These are phyloP conservation scores for Rhabdomys pumilio DNA, from an alignment of 2,797 vertebrate species.

Conservation along the genomic window DNA sequence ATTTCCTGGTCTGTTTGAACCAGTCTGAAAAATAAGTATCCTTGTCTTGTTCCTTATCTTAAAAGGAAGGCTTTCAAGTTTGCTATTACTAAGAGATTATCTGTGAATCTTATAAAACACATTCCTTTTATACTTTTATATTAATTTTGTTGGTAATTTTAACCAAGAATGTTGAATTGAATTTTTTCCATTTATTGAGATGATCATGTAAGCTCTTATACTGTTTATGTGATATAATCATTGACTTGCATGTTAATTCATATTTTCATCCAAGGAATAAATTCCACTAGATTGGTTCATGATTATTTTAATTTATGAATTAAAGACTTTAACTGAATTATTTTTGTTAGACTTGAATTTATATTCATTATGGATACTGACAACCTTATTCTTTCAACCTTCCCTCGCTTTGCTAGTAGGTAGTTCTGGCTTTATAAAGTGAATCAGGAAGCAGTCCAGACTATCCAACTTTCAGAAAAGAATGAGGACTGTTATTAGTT, in stretches of 20 bases:
- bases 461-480: background rate
- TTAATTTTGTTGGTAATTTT: background rate
- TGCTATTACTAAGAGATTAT: background rate
- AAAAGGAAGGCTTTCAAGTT: background rate
- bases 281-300: background rate
- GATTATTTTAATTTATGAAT: background rate
- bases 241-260: background rate
- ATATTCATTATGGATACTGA: background rate
- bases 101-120: background rate
- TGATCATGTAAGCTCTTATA: background rate
- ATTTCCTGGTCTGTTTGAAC: background rate
- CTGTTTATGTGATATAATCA: background rate
- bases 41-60: background rate
- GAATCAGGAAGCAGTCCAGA: background rate
- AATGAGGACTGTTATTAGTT: background rate
- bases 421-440: background rate
- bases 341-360: background rate
- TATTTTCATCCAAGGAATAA: background rate
- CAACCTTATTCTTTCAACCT: background rate
- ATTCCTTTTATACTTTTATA: background rate
- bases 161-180: background rate
- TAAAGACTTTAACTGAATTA: background rate
- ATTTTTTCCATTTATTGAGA: background rate
- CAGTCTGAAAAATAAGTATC: background rate
- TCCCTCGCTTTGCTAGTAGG: background rate